phyloP scores from a whole-genome alignment of 2,888 invertebrate species.

The Heteromyza rotundicornis region DNA sequence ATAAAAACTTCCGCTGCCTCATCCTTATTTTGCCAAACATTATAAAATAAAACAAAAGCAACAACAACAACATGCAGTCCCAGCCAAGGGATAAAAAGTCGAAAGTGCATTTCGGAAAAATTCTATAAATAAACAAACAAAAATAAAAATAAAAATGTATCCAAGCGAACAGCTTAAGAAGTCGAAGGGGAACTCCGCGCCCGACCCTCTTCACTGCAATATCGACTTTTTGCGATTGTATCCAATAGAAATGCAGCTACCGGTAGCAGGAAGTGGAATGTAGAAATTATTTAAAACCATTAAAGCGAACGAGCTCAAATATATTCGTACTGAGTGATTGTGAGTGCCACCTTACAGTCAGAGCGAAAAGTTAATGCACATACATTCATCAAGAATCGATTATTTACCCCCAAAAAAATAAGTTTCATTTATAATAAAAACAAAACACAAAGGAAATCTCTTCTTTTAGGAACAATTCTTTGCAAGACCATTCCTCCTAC shows the following conservation, averaged over 20 bases:
- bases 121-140: slow-evolving; percentile 10
- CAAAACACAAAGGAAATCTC: no score
- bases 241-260: slow-evolving; percentile 7
- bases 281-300: slow-evolving; percentile 30
- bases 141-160: slow-evolving; percentile 4
- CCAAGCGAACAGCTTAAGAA: background rate
- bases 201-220: background rate
- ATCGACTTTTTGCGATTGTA: slow-evolving; percentile 10
- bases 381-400: no score
- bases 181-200: background rate
- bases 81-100: slow-evolving; percentile 7
- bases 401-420: no score
- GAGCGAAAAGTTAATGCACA: no score
- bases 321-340: no score
- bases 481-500: no score
- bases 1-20: slow-evolving; percentile 19
- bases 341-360: no score
- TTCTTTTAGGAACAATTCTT: no score
- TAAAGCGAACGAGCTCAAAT: slow-evolving; percentile 23
- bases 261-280: slow-evolving; percentile 14
- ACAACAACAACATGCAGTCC: background rate
- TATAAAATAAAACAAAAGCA: background rate
- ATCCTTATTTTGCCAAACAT: background rate
- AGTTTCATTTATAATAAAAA: no score
- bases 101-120: slow-evolving; percentile 12